Percentiles rank a stretch among this genome's conserved stretches.
These are phyloP conservation scores for Ennomos fuscantarius DNA, from an alignment of 2,888 invertebrate species.

Conservation along the genomic window DNA sequence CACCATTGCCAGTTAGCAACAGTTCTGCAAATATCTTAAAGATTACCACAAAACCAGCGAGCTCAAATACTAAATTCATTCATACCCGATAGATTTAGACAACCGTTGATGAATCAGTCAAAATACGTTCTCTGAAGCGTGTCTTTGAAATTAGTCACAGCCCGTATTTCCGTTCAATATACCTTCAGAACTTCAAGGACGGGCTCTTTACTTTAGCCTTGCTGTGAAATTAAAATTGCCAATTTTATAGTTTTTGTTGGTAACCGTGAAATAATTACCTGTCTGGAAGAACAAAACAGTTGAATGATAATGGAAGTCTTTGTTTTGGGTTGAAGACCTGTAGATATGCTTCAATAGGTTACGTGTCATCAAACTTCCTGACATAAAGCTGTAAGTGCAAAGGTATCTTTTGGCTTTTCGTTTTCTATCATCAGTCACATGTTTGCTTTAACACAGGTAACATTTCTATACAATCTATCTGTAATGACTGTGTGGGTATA, in stretches of 20 bases:
- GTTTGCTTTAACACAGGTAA: too few relatives aligned
- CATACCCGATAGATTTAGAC: conserved; percentile 17
- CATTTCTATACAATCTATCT: too few relatives aligned
- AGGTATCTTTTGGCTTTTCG: too few relatives aligned
- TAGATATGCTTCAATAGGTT: conserved; percentile 2
- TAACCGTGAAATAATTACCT: conserved; percentile 31
- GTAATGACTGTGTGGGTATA: too few relatives aligned
- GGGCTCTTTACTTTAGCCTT: conserved; percentile 44
- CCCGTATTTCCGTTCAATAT: conserved; percentile 52
- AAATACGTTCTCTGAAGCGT: conserved; percentile 41
- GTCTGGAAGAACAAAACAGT: conserved; percentile 7
- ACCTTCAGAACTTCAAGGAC: conserved; percentile 38
- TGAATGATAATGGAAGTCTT: conserved; percentile 11
- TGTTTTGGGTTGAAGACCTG: conserved; percentile 31
- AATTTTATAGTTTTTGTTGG: conserved; percentile 37
- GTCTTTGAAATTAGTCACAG: conserved; percentile 48
- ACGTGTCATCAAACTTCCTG: conserved; percentile 2
- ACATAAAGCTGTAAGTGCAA: too few relatives aligned
- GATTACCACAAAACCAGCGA: conserved; percentile 1
- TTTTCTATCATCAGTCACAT: too few relatives aligned
- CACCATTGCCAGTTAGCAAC: background rate
- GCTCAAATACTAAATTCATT: conserved; percentile 21
- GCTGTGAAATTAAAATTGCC: conserved; percentile 53
- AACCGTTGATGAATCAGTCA: conserved; percentile 37
- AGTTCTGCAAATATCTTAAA: background rate